phyloP scores from a whole-genome alignment of 1,140 invertebrate species.

The Drosophila cardini region DNA sequence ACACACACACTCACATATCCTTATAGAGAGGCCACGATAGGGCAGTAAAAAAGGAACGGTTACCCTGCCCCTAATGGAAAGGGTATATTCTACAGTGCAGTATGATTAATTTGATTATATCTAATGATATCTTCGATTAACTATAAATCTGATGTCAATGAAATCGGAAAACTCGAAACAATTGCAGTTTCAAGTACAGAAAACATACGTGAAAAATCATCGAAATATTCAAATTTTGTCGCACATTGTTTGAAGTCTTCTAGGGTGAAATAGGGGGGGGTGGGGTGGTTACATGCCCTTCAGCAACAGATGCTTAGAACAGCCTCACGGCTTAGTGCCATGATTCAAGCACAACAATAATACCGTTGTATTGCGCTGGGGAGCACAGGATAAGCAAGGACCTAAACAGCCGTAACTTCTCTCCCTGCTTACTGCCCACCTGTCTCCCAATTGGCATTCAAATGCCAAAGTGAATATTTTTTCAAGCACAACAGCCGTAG shows the following conservation, averaged over 20 bases:
- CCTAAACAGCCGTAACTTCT: not conserved
- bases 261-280: not conserved
- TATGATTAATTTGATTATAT: not conserved
- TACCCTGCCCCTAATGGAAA: not conserved
- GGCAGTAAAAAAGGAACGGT: slow-evolving; percentile 6
- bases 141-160: slow-evolving; percentile 17
- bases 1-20: not conserved
- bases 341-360: slow-evolving; percentile 59
- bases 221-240: slow-evolving; percentile 62
- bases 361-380: slow-evolving; percentile 46
- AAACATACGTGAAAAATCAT: slow-evolving; percentile 35
- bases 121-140: slow-evolving; percentile 4
- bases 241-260: slow-evolving; percentile 43
- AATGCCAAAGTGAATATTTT: slow-evolving; percentile 77
- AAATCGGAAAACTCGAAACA: slow-evolving; percentile 22
- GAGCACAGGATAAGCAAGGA: slow-evolving; percentile 2
- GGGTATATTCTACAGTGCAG: not conserved
- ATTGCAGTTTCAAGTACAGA: slow-evolving; percentile 3
- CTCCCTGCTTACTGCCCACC: not conserved
- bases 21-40: slow-evolving; percentile 40
- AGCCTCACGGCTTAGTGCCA: slow-evolving; percentile 61
- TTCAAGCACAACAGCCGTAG: slow-evolving; percentile 59
- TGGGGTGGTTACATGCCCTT: not conserved
- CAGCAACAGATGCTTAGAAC: slow-evolving; percentile 70
- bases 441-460: slow-evolving; percentile 72